phyloP scores from a whole-genome alignment of 1,140 invertebrate genomes.

The Tetragnatha versicolor region DNA sequence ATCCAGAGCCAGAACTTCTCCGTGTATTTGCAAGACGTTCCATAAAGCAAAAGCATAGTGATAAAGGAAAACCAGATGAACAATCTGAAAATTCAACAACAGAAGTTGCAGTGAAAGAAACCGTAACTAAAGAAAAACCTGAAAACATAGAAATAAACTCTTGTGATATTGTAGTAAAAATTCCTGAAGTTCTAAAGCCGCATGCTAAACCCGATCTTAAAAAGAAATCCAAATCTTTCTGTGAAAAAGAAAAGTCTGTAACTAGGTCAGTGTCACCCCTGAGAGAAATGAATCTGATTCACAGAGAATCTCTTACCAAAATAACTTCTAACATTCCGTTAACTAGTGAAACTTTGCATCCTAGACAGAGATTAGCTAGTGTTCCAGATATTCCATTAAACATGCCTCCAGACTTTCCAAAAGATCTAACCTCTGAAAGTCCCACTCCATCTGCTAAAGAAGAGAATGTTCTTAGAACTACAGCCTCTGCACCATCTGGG shows the following conservation, averaged over 20 bases:
- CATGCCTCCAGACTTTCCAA: constrained; percentile 27
- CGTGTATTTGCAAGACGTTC: constrained; percentile 80
- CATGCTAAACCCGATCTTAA: constrained; percentile 61
- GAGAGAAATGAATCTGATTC: constrained; percentile 63
- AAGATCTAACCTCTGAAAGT: constrained; percentile 53
- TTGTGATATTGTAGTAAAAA: constrained; percentile 41
- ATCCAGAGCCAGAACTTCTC: constrained; percentile 76
- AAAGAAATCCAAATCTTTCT: constrained; percentile 67
- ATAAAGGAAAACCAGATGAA: constrained; percentile 65
- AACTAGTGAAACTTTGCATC: constrained; percentile 33
- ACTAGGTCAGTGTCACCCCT: constrained; percentile 58
- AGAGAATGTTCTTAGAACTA: constrained; percentile 26
- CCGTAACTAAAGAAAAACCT: background rate
- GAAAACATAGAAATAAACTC: constrained; percentile 54
- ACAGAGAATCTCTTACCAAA: constrained; percentile 61
- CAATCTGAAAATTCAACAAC: constrained; percentile 57
- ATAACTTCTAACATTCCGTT: constrained; percentile 49
- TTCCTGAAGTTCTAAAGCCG: constrained; percentile 41
- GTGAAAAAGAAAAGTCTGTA: constrained; percentile 64
- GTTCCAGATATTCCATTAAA: constrained; percentile 54
- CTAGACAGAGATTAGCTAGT: constrained; percentile 53
- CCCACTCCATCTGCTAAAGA: constrained; percentile 17
- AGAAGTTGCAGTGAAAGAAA: background rate
- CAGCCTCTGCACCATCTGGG: constrained; percentile 30
- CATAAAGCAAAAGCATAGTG: constrained; percentile 75